Evolutionary conservation across 2,888 invertebrate species (phyloP).

Genomic region (Meghimatium bilineatum): DNA sequence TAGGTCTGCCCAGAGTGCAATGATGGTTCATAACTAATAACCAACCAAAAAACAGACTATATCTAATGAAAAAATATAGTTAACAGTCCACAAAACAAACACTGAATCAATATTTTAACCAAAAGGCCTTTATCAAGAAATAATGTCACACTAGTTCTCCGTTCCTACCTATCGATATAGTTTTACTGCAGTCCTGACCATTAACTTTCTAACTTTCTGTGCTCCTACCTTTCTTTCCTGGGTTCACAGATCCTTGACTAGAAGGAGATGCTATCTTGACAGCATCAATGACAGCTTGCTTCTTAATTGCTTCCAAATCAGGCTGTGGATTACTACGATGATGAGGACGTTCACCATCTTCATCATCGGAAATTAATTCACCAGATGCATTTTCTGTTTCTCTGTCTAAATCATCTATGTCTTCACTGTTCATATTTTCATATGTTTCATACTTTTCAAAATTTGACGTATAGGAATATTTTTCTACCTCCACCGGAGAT

Average conservation of each 20-base stretch:
- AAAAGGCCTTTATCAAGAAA: too few relatives aligned
- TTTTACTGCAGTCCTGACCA: too few relatives aligned
- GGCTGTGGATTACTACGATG: conserved; percentile 26
- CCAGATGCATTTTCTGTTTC: conserved; percentile 51
- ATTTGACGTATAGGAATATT: not conserved
- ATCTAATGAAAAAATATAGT: too few relatives aligned
- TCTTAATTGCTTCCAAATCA: conserved; percentile 7
- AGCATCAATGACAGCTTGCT: conserved; percentile 19
- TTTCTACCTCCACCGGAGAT: not conserved
- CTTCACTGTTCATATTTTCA: conserved; percentile 3
- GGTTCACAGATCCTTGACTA: conserved; percentile 42
- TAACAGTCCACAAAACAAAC: too few relatives aligned
- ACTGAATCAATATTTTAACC: too few relatives aligned
- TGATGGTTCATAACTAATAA: too few relatives aligned
- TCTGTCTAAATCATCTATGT: not conserved
- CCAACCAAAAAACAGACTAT: too few relatives aligned
- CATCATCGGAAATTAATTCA: conserved; percentile 70
- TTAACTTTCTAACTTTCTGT: too few relatives aligned
- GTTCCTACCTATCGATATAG: too few relatives aligned
- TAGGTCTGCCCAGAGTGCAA: too few relatives aligned
- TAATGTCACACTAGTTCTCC: too few relatives aligned
- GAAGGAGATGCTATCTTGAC: conserved; percentile 38
- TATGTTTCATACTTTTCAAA: not conserved
- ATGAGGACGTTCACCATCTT: conserved; percentile 55
- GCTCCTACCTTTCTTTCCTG: conserved; percentile 42